These are phyloP conservation scores for Melanerpes formicivorus DNA, from an alignment of 2,113 vertebrate species.

Conservation along the genomic window DNA sequence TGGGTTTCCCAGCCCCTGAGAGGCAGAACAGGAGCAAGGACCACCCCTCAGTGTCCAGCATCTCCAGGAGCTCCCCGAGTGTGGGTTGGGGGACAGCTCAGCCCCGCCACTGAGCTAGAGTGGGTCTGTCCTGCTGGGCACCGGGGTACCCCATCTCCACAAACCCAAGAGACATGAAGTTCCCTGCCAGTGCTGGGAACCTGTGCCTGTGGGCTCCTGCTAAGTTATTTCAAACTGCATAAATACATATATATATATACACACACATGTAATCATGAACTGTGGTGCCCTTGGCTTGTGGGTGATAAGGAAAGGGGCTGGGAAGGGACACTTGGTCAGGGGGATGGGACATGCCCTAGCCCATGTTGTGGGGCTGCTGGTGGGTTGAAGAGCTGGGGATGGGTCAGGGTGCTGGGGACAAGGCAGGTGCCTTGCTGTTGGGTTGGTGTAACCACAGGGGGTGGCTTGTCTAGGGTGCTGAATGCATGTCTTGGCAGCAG, in stretches of 20 bases:
- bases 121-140: background rate
- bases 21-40: background rate
- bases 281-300: fast-evolving
- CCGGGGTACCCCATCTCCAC: fast-evolving
- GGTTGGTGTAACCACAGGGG: fast-evolving
- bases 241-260: background rate
- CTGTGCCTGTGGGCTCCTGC: fast-evolving
- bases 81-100: background rate
- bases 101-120: background rate
- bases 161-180: background rate
- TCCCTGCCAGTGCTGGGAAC: background rate
- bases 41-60: fast-evolving
- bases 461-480: fast-evolving
- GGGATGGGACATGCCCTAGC: fast-evolving
- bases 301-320: background rate
- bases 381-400: fast-evolving
- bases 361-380: too few species aligned
- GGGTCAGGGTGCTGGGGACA: background rate
- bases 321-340: too few species aligned
- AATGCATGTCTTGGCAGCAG: fast-evolving
- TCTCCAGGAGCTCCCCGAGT: background rate
- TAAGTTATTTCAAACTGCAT: constrained; percentile 32
- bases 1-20: fast-evolving
- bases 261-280: background rate
- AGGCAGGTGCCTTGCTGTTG: fast-evolving